A percentile compares a stretch with the other conserved stretches of the same genome.
phyloP scores from a whole-genome alignment of 2,113 vertebrate genomes.

The Montifringilla adamsi region DNA sequence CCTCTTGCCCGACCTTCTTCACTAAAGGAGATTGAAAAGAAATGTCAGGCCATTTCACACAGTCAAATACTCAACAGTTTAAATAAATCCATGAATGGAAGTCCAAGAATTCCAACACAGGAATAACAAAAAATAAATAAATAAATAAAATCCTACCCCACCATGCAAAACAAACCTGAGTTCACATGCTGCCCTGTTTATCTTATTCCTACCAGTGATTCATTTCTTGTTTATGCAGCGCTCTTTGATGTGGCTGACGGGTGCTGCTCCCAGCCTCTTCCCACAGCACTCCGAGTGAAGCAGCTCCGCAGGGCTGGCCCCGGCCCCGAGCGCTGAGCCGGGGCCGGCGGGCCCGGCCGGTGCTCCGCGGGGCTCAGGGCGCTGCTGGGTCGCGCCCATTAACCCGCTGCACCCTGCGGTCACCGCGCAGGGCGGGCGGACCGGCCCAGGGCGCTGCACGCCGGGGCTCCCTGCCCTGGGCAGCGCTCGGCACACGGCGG shows the following conservation, averaged over 20 bases:
- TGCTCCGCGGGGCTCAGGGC: accelerated
- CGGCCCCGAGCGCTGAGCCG: neutral
- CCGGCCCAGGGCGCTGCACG: accelerated
- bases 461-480: accelerated
- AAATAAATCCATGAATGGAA: neutral
- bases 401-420: accelerated
- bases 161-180: neutral
- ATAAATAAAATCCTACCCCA: neutral
- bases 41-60: neutral
- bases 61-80: neutral
- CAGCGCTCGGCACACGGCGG: accelerated
- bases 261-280: neutral
- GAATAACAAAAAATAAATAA: neutral
- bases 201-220: neutral
- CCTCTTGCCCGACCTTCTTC: neutral
- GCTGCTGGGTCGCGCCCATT: neutral
- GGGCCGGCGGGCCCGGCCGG: too few species aligned
- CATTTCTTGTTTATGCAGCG: neutral
- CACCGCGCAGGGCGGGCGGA: accelerated
- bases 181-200: neutral
- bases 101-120: neutral
- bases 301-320: neutral
- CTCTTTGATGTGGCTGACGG: neutral
- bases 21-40: neutral
- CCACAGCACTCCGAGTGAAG: neutral